A percentile compares a stretch with the other conserved stretches of the same genome.
These are phyloP conservation scores for Colinus virginianus DNA, from an alignment of 2,113 vertebrate species.

Conservation along the genomic window DNA sequence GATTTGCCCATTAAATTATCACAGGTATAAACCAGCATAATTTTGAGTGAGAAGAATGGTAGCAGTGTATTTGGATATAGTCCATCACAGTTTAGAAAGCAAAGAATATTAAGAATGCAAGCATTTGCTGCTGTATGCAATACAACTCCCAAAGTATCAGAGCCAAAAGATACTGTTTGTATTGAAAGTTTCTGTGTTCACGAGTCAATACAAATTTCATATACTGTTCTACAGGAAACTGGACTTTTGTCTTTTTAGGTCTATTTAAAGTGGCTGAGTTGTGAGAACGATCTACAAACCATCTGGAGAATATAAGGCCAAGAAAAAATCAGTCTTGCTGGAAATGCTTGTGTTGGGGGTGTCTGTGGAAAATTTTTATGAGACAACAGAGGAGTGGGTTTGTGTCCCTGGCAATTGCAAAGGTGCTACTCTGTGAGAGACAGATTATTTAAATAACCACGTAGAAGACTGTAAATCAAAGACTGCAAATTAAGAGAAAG, in stretches of 20 bases:
- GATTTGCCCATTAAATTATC: slow-evolving; percentile 49
- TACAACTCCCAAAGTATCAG: not conserved
- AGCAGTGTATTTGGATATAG: slow-evolving; percentile 38
- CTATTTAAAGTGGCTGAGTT: slow-evolving; percentile 65
- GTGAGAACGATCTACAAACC: slow-evolving; percentile 66
- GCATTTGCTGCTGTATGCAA: not conserved
- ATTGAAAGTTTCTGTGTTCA: not conserved
- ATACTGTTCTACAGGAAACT: slow-evolving; percentile 31
- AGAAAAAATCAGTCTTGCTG: slow-evolving; percentile 66
- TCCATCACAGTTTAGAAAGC: slow-evolving; percentile 3
- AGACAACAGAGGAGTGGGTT: slow-evolving; percentile 72
- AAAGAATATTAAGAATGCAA: not conserved
- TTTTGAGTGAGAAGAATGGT: slow-evolving; percentile 33
- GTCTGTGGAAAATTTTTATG: slow-evolving; percentile 72
- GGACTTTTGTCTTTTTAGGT: slow-evolving; percentile 62
- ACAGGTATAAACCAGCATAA: slow-evolving; percentile 37
- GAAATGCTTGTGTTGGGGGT: slow-evolving; percentile 63
- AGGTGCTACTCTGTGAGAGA: slow-evolving; percentile 73
- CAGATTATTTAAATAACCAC: slow-evolving; percentile 70
- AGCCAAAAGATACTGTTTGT: slow-evolving; percentile 4
- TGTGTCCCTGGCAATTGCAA: slow-evolving; percentile 75
- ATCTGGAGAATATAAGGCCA: slow-evolving; percentile 70
- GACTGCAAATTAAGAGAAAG: slow-evolving; percentile 55
- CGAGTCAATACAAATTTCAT: slow-evolving; percentile 21
- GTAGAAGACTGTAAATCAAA: slow-evolving; percentile 53